Evolutionary conservation across 2,888 invertebrate genomes (phyloP), one percentile per base, ranked within the genome.

Genomic region (Conistra vaccinii): DNA sequence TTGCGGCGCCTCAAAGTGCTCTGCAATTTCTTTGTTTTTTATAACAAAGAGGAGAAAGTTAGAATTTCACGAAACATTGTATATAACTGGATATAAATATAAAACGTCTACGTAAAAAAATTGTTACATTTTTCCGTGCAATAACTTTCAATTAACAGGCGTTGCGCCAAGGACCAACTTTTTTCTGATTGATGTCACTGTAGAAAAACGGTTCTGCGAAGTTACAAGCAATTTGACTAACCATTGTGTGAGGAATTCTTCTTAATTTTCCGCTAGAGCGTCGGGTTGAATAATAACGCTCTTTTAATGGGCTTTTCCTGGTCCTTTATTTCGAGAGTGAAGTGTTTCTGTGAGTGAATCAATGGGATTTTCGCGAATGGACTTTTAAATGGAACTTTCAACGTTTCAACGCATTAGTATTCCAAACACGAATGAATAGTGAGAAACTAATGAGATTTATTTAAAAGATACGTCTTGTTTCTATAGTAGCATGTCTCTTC

Each of bases 241-340:
- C 91, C 89, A 92, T 93, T 93, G 93, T 93, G 90, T 90, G 90
- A 85, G 89, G 88, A 90, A 88, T 92, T 93, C 91, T 92, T 93
- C 92, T 94, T 94, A 94, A 95, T 95, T 95, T 95, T 94, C 93
- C 94, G 94, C 89, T 89, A 85, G 90, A 90, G 87, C 90, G 91
- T 90, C 83, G 91, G 85, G 89, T 90, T 92, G 93, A 94, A 94
- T 93, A 92, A 93, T 93, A 93, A 92, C 89, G 90, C 85, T 84
- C 88, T 91, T 92, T 92, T 93, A 93, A 93, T 92, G 91, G 92
- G 89, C 88, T 90, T 90, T 92, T 90, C 88, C 91, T 90, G 90
- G 89, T 90, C 89, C 89, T 93, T 93, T 92, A 92, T 92, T 93
- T 91, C 86, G 85, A 86, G 85, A 88, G 86, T 87, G 88, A 88